Conservation (phyloP, 2,797 vertebrate species). For the Sitta carolinensis region DNA sequence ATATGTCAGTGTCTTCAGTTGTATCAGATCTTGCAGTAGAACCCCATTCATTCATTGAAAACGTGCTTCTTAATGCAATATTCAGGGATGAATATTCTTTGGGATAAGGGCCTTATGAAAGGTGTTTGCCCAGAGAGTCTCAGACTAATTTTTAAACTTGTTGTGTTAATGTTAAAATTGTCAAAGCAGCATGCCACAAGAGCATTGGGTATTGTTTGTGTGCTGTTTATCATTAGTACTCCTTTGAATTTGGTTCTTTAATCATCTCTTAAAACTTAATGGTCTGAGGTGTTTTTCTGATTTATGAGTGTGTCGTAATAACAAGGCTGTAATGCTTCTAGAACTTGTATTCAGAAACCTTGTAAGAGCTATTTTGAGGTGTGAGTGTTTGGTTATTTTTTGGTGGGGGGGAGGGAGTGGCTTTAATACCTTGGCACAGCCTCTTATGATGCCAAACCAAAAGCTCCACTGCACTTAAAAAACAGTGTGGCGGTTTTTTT, state of each 20-base stretch:
- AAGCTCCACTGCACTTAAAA: not conserved
- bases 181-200: not conserved
- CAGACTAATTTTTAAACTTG: not conserved
- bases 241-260: not conserved
- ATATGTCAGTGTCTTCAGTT: not conserved
- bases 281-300: not conserved
- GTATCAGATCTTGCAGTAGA: not conserved
- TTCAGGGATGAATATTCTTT: not conserved
- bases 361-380: not conserved
- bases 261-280: not conserved
- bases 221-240: not conserved
- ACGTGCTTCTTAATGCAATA: not conserved
- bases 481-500: rapidly evolving
- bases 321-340: not conserved
- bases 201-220: not conserved
- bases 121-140: not conserved
- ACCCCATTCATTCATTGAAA: not conserved
- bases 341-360: not conserved
- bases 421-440: not conserved
- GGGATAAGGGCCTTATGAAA: not conserved
- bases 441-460: not conserved
- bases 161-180: not conserved
- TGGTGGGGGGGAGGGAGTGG: not conserved
- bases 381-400: not conserved
- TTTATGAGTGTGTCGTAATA: not conserved